Evolutionary conservation across 2,888 invertebrate genomes (phyloP), one percentile per base, ranked within the genome.

Genomic region (Dermolepida albohirtum): DNA sequence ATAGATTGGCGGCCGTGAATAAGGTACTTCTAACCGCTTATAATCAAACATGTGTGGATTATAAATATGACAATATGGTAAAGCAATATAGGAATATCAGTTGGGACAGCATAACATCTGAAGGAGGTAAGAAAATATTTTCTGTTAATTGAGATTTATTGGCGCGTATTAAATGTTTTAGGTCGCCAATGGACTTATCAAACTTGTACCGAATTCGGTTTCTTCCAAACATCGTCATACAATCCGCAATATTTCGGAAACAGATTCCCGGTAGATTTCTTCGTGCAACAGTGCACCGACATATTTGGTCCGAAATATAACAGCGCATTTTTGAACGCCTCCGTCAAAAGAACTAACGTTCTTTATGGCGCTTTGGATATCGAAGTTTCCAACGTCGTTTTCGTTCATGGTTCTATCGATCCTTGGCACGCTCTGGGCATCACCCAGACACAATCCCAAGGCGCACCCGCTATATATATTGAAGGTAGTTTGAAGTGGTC

Each of bases 201-300:
- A 84, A 97, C 97, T 0, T 98, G 97, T 80, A 95, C 93, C 0
- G 98, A 98, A 82, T 98, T 97, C 80, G 97, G 97, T 27, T 98
- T 94, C 83, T 98, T 92, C 83, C 97, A 98, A 85, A 93, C 95
- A 0, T 95, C 96, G 0, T 89, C 90, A 0, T 87, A 86, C 2
- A 85, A 86, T 67, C 84, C 85, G 1, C 85, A 87, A 83, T 73
- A 82, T 49, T 97, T 97, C 79, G 93, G 95, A 0, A 85, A 91
- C 77, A 84, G 87, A 34, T 95, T 96, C 74, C 88, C 91, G 0
- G 81, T 92, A 0, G 88, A 91, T 67, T 96, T 92, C 82, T 96
- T 91, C 77, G 85, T 91, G 27, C 86, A 91, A 70, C 93, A 94
- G 78, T 97, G 97, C 79, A 82, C 85, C 73, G 96, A 96, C 79